Evolutionary conservation across 2,113 vertebrate genomes (phyloP).

Genomic region (Bagarius yarrelli): DNA sequence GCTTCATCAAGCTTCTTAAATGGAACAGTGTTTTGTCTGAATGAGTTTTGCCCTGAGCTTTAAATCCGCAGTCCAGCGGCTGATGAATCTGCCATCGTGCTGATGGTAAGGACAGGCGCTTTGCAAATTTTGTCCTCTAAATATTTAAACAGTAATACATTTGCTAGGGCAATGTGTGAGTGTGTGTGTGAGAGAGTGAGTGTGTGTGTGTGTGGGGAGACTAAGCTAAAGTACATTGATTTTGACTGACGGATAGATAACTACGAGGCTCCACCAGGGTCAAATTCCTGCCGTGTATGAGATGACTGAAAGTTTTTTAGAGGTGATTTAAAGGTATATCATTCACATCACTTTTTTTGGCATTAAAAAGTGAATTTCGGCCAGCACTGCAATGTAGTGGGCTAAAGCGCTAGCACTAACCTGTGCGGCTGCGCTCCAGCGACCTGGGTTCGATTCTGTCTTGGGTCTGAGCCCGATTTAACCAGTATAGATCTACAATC

Average conservation of each 20-base stretch:
- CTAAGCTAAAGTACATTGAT: neutral
- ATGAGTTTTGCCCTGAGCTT: constrained; percentile 37
- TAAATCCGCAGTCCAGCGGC: constrained; percentile 31
- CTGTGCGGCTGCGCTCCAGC: too few relatives aligned
- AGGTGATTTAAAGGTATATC: neutral
- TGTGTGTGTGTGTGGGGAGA: neutral
- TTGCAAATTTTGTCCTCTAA: constrained; percentile 34
- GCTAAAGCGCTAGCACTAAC: too few relatives aligned
- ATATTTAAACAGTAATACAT: constrained; percentile 42
- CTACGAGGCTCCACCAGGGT: neutral
- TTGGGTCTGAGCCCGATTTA: too few relatives aligned
- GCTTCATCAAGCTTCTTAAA: constrained; percentile 8
- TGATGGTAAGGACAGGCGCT: constrained; percentile 41
- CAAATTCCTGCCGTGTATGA: neutral
- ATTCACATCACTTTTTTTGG: neutral
- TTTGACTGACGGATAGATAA: neutral
- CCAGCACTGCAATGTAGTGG: too few relatives aligned
- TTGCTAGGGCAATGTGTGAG: constrained; percentile 5
- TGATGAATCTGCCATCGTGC: constrained; percentile 42
- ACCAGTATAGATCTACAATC: too few relatives aligned
- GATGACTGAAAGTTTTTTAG: constrained; percentile 3
- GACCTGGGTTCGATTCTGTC: too few relatives aligned
- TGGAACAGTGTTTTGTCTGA: constrained; percentile 48
- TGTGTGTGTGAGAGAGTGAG: neutral
- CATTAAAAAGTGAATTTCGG: neutral